phyloP scores from a whole-genome alignment of 2,797 vertebrate species.

The Alcedo quadribrachys region DNA sequence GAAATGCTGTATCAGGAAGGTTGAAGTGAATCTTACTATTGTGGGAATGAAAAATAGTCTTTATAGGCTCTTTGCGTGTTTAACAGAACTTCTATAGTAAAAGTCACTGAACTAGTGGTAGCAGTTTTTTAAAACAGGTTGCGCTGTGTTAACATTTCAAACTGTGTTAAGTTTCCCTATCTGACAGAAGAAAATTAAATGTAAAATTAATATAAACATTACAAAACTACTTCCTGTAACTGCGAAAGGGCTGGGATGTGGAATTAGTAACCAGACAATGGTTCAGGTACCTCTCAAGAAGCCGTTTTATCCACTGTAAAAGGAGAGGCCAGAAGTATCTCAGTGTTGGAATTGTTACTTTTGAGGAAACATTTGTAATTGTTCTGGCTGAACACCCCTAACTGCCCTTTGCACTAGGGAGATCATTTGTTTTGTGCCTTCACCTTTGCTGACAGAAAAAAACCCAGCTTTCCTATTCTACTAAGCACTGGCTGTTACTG shows the following conservation, averaged over 20 bases:
- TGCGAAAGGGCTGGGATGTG: neutral
- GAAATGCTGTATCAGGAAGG: neutral
- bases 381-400: neutral
- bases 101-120: conserved; percentile 18
- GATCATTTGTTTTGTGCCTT: neutral
- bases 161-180: neutral
- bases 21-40: neutral
- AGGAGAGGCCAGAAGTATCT: neutral
- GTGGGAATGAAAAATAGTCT: neutral
- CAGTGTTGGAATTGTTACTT: neutral
- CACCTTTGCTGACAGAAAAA: neutral
- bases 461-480: neutral
- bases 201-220: conserved; percentile 8
- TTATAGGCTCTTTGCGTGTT: neutral
- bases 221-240: neutral
- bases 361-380: neutral
- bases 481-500: neutral
- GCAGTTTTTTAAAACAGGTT: conserved; percentile 31
- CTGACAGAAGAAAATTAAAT: conserved; percentile 31
- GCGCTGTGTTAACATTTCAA: conserved; percentile 31
- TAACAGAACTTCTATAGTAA: neutral
- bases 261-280: neutral
- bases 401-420: neutral
- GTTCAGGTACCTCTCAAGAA: neutral
- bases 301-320: neutral